A percentile compares a stretch with the other conserved stretches of the same genome.
Conservation (phyloP, 2,113 vertebrate genomes). For the Seriola quinqueradiata region DNA sequence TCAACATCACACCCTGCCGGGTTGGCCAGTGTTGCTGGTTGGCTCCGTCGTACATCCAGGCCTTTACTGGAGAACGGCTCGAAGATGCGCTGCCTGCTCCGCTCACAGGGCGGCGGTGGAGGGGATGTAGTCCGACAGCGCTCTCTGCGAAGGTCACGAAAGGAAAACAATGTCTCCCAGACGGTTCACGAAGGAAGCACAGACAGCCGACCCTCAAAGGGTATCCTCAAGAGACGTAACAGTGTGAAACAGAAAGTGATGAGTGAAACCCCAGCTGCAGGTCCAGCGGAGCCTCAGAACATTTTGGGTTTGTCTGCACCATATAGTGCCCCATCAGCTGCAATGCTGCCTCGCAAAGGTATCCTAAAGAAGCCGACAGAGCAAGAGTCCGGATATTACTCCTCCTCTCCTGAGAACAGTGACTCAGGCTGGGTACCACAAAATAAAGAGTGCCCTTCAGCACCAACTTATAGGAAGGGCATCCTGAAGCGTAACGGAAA, state of each 20-base stretch:
- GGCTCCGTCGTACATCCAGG: slow-evolving; percentile 93
- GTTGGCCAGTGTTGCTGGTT: slow-evolving; percentile 86
- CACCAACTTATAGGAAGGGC: slow-evolving; percentile 83
- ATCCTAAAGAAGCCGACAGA: slow-evolving; percentile 92
- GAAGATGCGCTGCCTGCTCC: slow-evolving; percentile 92
- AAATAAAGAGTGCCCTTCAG: slow-evolving; percentile 56
- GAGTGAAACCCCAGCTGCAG: slow-evolving; percentile 22
- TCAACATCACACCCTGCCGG: slow-evolving; percentile 58
- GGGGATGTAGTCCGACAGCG: slow-evolving; percentile 88
- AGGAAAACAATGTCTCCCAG: slow-evolving; percentile 92
- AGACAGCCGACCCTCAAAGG: slow-evolving; percentile 86
- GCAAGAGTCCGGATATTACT: slow-evolving; percentile 93
- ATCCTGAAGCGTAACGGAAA: slow-evolving; percentile 93
- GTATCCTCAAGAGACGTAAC: slow-evolving; percentile 92
- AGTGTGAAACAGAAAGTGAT: slow-evolving; percentile 79
- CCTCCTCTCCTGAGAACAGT: slow-evolving; percentile 89
- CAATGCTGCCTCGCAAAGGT: slow-evolving; percentile 88
- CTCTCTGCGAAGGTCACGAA: slow-evolving; percentile 93
- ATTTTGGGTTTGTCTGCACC: slow-evolving; percentile 44
- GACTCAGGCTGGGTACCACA: slow-evolving; percentile 78
- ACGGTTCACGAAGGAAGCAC: slow-evolving; percentile 77
- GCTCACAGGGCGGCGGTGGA: slow-evolving; percentile 80
- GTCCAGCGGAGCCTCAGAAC: slow-evolving; percentile 52
- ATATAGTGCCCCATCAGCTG: not conserved
- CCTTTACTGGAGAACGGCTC: slow-evolving; percentile 93